Evolutionary conservation across 1,140 invertebrate genomes (phyloP).

Genomic region (Drosophila chauvacae): DNA sequence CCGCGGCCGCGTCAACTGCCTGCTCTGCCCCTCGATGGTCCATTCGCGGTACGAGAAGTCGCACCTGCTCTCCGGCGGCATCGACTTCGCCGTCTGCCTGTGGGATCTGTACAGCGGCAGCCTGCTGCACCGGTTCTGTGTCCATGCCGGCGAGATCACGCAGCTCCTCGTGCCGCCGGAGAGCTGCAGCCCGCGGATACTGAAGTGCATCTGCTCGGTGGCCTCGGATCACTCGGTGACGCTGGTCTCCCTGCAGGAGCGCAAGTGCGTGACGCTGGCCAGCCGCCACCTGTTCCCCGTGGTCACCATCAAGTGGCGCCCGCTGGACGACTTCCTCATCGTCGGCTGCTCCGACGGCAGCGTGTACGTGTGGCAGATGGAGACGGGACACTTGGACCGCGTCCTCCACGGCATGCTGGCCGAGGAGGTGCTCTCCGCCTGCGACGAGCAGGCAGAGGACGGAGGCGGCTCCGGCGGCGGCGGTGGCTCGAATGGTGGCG

Average conservation of each 20-base stretch:
- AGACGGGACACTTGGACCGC: constrained; percentile 98
- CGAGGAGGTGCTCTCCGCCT: constrained; percentile 97
- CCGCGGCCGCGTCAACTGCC: constrained; percentile 96
- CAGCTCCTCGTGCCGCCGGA: constrained; percentile 96
- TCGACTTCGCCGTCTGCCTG: constrained; percentile 98
- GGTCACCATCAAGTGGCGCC: constrained; percentile 97
- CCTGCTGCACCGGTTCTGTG: constrained; percentile 97
- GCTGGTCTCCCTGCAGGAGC: constrained; percentile 95
- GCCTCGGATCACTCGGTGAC: constrained; percentile 99
- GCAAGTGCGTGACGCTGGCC: constrained; percentile 97
- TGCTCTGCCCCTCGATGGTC: constrained; percentile 97
- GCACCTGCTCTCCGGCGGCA: constrained; percentile 96
- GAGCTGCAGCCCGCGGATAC: constrained; percentile 95
- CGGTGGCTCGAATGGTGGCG: constrained; percentile 12
- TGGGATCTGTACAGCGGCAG: constrained; percentile 98
- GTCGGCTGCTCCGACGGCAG: constrained; percentile 99
- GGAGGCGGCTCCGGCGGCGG: constrained; percentile 29
- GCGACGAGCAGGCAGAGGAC: constrained; percentile 93
- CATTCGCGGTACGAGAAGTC: constrained; percentile 96
- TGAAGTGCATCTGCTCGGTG: constrained; percentile 98
- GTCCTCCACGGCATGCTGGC: constrained; percentile 97
- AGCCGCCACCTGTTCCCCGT: constrained; percentile 98
- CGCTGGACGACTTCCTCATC: constrained; percentile 98
- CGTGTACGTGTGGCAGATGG: constrained; percentile 99
- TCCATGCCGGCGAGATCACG: constrained; percentile 96